These are phyloP conservation scores for Panthera uncia DNA, from an alignment of 2,113 vertebrate genomes.

Conservation along the genomic window DNA sequence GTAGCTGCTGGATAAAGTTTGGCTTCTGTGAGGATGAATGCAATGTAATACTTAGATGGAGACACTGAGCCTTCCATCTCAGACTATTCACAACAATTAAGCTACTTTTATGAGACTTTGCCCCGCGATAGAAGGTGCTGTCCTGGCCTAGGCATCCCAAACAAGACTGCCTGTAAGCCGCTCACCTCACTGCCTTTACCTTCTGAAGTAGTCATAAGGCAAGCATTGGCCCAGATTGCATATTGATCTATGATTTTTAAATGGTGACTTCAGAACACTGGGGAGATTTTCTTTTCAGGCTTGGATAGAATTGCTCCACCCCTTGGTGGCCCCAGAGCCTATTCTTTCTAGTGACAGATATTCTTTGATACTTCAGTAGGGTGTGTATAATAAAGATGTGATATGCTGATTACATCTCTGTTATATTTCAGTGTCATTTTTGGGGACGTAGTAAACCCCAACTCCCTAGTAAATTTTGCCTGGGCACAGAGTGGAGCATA, in stretches of 20 bases:
- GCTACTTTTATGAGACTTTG: not conserved
- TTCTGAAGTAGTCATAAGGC: not conserved
- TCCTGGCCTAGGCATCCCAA: not conserved
- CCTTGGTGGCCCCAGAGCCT: not conserved
- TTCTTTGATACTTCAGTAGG: constrained; percentile 2
- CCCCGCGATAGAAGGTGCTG: not conserved
- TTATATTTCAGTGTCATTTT: constrained; percentile 23
- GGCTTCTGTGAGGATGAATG: not conserved
- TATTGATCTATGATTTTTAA: not conserved
- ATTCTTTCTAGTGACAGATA: not conserved
- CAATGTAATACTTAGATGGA: not conserved
- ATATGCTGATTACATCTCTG: not conserved
- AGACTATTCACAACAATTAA: not conserved
- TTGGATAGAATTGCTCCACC: not conserved
- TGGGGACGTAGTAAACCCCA: not conserved
- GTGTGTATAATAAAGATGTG: not conserved
- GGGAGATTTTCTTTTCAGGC: not conserved
- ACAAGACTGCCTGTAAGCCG: not conserved
- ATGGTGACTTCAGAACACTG: not conserved
- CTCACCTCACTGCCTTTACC: not conserved
- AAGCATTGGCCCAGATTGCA: not conserved
- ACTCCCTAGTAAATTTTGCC: not conserved
- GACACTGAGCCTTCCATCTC: not conserved
- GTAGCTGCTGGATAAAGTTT: not conserved
- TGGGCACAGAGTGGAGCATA: not conserved